Base-by-base conservation (phyloP, 2,888 invertebrate species). In the Oasisia sp. region DNA sequence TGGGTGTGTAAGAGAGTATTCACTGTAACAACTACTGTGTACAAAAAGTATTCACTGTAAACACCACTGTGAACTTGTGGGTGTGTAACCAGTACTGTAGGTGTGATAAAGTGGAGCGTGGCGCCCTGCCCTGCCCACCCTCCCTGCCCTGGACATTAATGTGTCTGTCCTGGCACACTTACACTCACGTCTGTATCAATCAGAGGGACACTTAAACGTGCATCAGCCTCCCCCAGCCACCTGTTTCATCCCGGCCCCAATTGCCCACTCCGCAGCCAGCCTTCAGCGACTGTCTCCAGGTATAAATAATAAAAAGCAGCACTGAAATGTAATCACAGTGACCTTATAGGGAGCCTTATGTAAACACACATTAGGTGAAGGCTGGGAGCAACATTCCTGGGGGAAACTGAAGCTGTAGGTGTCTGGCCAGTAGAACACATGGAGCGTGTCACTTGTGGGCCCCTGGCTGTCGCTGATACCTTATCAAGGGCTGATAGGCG, bases 231-330 rank as follows among this genome's bases (percentile, higher is more conserved):
- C 74, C 74, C 74, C 74, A 27, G 74, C 74, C 74, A 74, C 74
- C 74, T 74, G 74, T 74, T 74, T 74, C 27, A 74, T 27, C 74
- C 27, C 14, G n/a, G 27, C 74, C 74, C 74, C 74, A 74, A 19
- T 74, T 74, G 7, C 19, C 74, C 74, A 19, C n/a, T 27, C 4
- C 74, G 19, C 19, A 5, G 74, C 74, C 74, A 74, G n/a, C 74
- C 27, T 27, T n/a, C 74, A 74, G 74, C 5, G 27, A 74, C n/a
- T 74, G 74, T 74, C 74, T 74, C 74, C 74, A 74, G 74, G 74
- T 74, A 74, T 74, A 74, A 74, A 19, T 74, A 74, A 74, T 74
- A 74, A 74, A 74, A n/a, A 27, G 74, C 74, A 74, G 74, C 74
- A 19, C 19, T 74, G 74, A 74, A 74, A 74, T 74, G 74, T 74